Percentiles rank a stretch among this genome's conserved stretches.
phyloP scores from a whole-genome alignment of 2,797 vertebrate genomes.

The Falco naumanni region DNA sequence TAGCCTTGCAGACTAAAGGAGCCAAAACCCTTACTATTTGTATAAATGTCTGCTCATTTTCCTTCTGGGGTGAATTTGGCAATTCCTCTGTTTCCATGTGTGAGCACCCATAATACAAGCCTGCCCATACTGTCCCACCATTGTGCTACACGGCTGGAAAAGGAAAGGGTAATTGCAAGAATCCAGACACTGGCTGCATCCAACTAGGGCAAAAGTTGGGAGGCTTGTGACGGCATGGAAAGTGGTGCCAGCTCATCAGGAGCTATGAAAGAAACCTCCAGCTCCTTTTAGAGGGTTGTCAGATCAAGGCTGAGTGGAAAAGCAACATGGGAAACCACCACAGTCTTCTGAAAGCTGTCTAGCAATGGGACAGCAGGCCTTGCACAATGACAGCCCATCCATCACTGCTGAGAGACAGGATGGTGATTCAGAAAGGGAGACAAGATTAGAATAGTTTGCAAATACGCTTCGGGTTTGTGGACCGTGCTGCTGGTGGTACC shows the following conservation, averaged over 20 bases:
- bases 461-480: not conserved
- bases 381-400: fast-evolving
- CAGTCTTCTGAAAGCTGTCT: not conserved
- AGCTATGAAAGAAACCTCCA: not conserved
- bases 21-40: not conserved
- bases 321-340: not conserved
- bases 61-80: conserved; percentile 15
- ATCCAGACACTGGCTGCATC: not conserved
- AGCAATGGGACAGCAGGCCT: not conserved
- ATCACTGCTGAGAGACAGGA: not conserved
- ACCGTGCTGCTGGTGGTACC: not conserved
- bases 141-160: not conserved
- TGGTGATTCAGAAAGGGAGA: not conserved
- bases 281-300: not conserved
- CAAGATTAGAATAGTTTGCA: not conserved
- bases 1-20: not conserved
- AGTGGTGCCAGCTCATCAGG: fast-evolving
- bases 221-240: fast-evolving
- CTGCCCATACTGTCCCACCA: fast-evolving
- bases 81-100: not conserved
- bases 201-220: not conserved
- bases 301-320: not conserved
- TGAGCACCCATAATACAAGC: not conserved
- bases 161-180: not conserved
- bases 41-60: not conserved